These are phyloP conservation scores for Trypoxylus dichotomus DNA, from an alignment of 1,140 invertebrate genomes.

Conservation along the genomic window DNA sequence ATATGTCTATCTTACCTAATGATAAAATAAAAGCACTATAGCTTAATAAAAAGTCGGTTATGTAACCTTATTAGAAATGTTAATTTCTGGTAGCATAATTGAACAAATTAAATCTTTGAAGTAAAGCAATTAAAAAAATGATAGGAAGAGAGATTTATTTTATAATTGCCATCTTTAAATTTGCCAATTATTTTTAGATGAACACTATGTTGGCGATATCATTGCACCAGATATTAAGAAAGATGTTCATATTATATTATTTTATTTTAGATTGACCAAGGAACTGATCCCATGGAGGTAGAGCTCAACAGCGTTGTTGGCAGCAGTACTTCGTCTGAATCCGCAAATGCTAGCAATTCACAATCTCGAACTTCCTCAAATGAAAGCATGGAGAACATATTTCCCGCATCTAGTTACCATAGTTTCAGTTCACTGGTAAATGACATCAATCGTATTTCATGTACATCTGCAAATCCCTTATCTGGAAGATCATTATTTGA, in stretches of 20 bases:
- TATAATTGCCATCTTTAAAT: no score
- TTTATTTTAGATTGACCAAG: constrained; percentile 61
- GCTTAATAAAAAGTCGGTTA: no score
- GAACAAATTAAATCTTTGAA: no score
- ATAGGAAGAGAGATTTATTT: no score
- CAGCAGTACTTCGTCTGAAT: neutral
- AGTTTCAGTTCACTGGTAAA: constrained; percentile 9
- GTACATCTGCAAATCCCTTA: neutral
- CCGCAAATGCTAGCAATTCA: neutral
- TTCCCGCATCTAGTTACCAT: neutral
- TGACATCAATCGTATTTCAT: neutral
- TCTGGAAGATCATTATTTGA: neutral
- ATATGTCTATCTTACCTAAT: no score
- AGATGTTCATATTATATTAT: constrained; percentile 27
- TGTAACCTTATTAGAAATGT: no score
- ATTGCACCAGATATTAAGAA: no score
- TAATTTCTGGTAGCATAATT: no score
- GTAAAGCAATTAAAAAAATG: no score
- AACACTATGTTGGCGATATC: no score
- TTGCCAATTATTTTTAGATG: no score
- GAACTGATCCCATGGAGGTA: constrained; percentile 69
- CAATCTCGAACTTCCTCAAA: neutral
- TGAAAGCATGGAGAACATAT: neutral
- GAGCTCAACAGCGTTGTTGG: constrained; percentile 40
- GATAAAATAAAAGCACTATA: no score